A percentile compares a stretch with the other conserved stretches of the same genome.
These are phyloP conservation scores for Drosophila kuntzei DNA, from an alignment of 2,888 invertebrate genomes.

Conservation along the genomic window DNA sequence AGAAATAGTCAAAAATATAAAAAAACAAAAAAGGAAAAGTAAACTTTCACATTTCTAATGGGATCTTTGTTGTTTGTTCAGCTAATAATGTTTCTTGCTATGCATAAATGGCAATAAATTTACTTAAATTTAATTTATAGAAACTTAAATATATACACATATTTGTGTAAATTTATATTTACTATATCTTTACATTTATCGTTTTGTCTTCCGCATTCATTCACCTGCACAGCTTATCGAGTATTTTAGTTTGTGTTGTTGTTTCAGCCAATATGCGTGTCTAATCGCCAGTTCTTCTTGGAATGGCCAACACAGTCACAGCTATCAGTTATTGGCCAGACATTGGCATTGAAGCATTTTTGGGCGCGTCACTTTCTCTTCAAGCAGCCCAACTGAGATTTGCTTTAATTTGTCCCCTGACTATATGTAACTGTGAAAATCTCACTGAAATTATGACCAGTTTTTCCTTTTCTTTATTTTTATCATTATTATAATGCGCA, in stretches of 20 bases:
- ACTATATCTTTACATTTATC: constrained; percentile 25
- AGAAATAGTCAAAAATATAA: constrained; percentile 22
- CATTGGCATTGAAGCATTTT: constrained; percentile 8
- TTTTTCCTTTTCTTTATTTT: constrained; percentile 2
- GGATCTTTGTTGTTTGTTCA: constrained; percentile 29
- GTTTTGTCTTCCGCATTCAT: constrained; percentile 66
- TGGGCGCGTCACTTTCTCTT: constrained; percentile 52
- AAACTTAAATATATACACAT: constrained; percentile 61
- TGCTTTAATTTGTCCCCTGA: constrained; percentile 33
- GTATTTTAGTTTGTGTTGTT: constrained; percentile 15
- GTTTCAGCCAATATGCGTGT: constrained; percentile 41
- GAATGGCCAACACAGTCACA: constrained; percentile 11
- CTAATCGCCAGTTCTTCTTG: constrained; percentile 42
- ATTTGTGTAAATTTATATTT: constrained; percentile 6
- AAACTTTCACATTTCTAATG: constrained; percentile 77
- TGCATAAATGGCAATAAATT: constrained; percentile 61
- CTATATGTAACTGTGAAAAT: constrained; percentile 54
- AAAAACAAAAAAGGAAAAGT: constrained; percentile 65
- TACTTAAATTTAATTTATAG: constrained; percentile 65
- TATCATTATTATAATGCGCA: constrained; percentile 39
- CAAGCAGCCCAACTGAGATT: constrained; percentile 33
- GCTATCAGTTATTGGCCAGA: constrained; percentile 30
- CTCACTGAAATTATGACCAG: constrained; percentile 50
- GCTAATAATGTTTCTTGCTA: constrained; percentile 39
- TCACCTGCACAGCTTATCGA: constrained; percentile 44